A percentile compares a stretch with the other conserved stretches of the same genome.
phyloP scores from a whole-genome alignment of 2,888 invertebrate species.

The Apamea anceps region DNA sequence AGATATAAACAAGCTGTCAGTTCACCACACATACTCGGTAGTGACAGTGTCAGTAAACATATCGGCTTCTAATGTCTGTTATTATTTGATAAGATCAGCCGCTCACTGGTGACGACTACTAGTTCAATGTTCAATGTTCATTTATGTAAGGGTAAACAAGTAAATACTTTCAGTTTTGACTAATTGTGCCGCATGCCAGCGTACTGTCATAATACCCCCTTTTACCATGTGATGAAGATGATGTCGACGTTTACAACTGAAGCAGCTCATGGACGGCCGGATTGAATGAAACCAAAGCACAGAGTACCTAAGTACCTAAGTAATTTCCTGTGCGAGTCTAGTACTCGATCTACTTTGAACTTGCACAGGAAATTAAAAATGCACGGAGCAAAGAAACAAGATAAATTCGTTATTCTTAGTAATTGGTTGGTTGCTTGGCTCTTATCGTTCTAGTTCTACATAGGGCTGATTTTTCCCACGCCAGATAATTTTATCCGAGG shows the following conservation, averaged over 20 bases:
- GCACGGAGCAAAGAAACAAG: background rate
- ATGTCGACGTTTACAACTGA: background rate
- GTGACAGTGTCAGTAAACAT: background rate
- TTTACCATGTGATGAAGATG: background rate
- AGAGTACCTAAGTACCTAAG: background rate
- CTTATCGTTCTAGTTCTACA: background rate
- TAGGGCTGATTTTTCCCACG: too few species aligned
- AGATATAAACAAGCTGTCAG: slow-evolving; percentile 8
- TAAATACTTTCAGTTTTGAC: background rate
- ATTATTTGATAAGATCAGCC: slow-evolving; percentile 32
- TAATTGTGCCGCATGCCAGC: background rate
- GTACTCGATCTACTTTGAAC: background rate
- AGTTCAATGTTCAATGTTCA: background rate
- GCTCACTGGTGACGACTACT: background rate
- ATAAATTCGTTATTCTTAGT: background rate
- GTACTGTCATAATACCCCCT: background rate
- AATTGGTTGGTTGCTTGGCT: background rate
- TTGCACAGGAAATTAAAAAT: slow-evolving; percentile 23
- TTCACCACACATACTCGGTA: background rate
- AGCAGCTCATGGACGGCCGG: background rate
- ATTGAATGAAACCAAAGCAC: background rate
- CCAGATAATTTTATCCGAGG: too few species aligned
- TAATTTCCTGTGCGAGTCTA: slow-evolving; percentile 11
- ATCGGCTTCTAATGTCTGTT: slow-evolving; percentile 11
- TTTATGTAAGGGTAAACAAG: background rate